Evolutionary conservation across 1,140 invertebrate genomes (phyloP).

Genomic region (Leptinotarsa texana): DNA sequence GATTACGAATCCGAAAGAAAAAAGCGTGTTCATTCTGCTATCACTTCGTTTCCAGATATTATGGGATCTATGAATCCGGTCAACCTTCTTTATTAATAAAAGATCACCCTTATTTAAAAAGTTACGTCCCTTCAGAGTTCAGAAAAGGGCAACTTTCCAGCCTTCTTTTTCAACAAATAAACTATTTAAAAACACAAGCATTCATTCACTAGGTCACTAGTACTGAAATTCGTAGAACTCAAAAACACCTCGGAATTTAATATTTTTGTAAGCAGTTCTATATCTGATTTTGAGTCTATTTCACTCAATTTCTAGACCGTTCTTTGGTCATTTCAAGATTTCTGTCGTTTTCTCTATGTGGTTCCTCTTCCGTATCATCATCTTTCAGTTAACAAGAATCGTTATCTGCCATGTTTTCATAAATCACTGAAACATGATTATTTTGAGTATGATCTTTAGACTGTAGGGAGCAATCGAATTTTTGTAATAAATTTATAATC

Average conservation of each 20-base stretch:
- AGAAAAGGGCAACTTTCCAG: too few relatives aligned
- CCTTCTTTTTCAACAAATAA: too few relatives aligned
- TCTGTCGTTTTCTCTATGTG: background rate
- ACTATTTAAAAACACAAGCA: too few relatives aligned
- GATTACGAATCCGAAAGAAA: too few relatives aligned
- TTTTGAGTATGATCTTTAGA: background rate
- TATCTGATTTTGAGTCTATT: background rate
- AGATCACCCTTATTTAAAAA: too few relatives aligned
- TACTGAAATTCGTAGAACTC: constrained; percentile 4
- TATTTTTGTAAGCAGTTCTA: background rate
- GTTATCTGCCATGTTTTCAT: background rate
- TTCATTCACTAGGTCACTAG: too few relatives aligned
- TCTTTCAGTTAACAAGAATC: background rate
- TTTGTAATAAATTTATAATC: background rate
- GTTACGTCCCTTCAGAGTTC: too few relatives aligned
- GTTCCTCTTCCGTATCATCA: background rate
- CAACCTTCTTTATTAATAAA: too few relatives aligned
- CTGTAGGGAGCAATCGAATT: background rate
- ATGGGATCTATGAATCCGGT: too few relatives aligned
- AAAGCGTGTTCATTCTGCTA: too few relatives aligned
- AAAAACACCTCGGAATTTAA: background rate
- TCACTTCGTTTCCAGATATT: too few relatives aligned
- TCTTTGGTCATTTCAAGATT: background rate
- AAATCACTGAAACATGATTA: background rate
- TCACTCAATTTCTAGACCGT: background rate